Base-by-base conservation (phyloP, 2,797 vertebrate genomes). In the Rhinichthys osculus region DNA sequence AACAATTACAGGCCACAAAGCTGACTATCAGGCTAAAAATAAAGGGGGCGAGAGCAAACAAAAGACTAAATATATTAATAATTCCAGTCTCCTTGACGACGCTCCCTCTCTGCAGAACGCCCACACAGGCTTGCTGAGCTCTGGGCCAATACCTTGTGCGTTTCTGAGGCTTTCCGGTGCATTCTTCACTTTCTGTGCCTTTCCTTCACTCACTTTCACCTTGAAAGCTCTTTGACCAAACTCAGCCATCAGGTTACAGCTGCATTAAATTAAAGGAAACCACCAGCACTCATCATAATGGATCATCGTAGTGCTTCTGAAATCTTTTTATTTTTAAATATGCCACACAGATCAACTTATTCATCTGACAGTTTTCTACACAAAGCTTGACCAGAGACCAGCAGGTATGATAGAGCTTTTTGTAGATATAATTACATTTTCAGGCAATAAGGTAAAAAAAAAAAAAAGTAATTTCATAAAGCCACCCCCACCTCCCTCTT, bases 11-110 rank as follows among this genome's bases (percentile, higher is more conserved):
- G 88, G 83, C 82, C 89, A 87, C 82, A 83, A 83, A 91, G 87
- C 87, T 82, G 87, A 89, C 88, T 88, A 86, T 73, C 74, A 81
- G 85, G 87, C 90, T 94, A 93, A 93, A 94, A 94, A 93, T 93
- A 93, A 91, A 87, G 78, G 78, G 90, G 87, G 50, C 42, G 79
- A 86, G 84, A 90, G 86, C 83, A 82, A 93, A 91, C 89, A 90
- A 92, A 93, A 90, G 84, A 88, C 89, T 87, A 93, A 93, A 91
- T 92, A 92, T 92, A 93, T 93, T 91, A 92, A 93, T 92, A 93
- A 89, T 91, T 90, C 89, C 84, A 52, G 92, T 95, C 92, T 94
- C 93, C 93, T 92, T 93, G 94, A 94, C 93, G 87, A 95, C 93
- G 88, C 88, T 90, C 89, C 91, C 89, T 91, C 88, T 82, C 89